These are phyloP conservation scores for Aphelocoma californica DNA, from an alignment of 2,797 vertebrate species.

Conservation along the genomic window DNA sequence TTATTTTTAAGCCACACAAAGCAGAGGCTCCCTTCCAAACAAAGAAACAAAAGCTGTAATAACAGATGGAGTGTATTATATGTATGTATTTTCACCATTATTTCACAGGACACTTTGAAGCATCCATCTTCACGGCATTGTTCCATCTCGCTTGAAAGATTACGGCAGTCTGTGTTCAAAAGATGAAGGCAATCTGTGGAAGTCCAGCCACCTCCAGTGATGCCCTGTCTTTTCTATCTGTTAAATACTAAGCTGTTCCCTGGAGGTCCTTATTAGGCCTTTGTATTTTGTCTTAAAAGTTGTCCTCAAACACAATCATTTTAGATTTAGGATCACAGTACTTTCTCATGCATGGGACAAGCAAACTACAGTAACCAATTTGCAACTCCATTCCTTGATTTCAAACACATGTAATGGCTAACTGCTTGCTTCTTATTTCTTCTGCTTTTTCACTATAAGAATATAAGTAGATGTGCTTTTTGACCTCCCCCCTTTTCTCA, in stretches of 20 bases:
- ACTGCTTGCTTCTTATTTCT: background rate
- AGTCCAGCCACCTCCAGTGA: background rate
- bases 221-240: background rate
- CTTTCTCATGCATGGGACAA: background rate
- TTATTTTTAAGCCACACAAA: background rate
- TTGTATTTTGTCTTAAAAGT: background rate
- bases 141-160: background rate
- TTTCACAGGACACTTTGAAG: background rate
- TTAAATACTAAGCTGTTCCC: conserved; percentile 4
- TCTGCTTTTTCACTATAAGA: background rate
- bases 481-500: background rate
- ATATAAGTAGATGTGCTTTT: background rate
- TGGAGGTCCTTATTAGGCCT: background rate
- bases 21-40: background rate
- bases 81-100: background rate
- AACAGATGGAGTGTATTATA: background rate
- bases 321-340: background rate
- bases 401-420: background rate
- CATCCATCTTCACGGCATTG: background rate
- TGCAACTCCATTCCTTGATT: background rate
- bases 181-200: background rate
- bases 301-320: background rate
- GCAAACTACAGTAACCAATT: background rate
- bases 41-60: background rate
- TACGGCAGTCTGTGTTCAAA: background rate